phyloP scores from a whole-genome alignment of 2,113 vertebrate species.

The Phoenicopterus ruber region DNA sequence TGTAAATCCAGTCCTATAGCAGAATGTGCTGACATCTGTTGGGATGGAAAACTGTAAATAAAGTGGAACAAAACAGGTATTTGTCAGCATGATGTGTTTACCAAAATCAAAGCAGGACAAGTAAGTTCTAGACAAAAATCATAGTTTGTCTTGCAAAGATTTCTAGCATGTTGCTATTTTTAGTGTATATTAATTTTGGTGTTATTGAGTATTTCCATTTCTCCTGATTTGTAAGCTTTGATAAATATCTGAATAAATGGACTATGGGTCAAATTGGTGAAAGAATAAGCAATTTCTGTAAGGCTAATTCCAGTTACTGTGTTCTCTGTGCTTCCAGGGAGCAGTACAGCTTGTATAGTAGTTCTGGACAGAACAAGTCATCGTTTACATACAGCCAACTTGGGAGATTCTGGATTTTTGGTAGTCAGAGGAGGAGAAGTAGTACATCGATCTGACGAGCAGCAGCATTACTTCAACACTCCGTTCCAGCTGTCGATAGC shows the following conservation, averaged over 20 bases:
- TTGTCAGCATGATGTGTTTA: constrained; percentile 25
- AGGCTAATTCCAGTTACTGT: background rate
- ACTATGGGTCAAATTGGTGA: accelerated
- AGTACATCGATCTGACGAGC: constrained; percentile 95
- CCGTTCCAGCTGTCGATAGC: constrained; percentile 97
- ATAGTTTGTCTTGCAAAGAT: background rate
- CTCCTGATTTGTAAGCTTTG: background rate
- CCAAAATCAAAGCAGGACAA: background rate
- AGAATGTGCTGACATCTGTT: constrained; percentile 36
- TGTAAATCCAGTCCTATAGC: constrained; percentile 38
- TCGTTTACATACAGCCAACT: constrained; percentile 92
- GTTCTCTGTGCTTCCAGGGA: constrained; percentile 74
- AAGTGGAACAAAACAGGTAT: constrained; percentile 41
- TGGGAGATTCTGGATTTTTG: constrained; percentile 95
- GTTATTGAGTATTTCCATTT: background rate
- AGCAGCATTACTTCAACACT: constrained; percentile 94
- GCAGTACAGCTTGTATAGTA: constrained; percentile 93
- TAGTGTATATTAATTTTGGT: background rate
- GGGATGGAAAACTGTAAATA: constrained; percentile 48
- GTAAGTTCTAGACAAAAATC: background rate
- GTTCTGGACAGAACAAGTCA: constrained; percentile 92
- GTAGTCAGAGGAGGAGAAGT: constrained; percentile 95
- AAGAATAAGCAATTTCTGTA: background rate
- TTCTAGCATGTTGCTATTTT: background rate
- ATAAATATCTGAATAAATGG: background rate